Evolutionary conservation across 2,888 invertebrate genomes (phyloP).

Genomic region (Cryptosula pallasiana): DNA sequence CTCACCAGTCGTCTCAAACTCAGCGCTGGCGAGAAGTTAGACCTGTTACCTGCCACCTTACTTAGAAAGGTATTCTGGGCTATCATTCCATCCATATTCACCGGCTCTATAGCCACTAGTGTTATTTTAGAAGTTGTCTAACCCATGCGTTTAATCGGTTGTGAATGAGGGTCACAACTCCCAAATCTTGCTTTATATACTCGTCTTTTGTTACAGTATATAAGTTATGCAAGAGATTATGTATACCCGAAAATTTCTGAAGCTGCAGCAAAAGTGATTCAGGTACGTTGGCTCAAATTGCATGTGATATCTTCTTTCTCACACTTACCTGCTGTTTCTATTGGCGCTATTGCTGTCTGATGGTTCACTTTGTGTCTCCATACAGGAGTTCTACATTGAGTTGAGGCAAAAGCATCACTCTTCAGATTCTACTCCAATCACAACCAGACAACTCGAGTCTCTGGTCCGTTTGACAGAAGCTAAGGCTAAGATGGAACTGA

Average conservation of each 20-base stretch:
- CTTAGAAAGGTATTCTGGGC: slow-evolving; percentile 63
- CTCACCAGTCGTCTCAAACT: slow-evolving; percentile 62
- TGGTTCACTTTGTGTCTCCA: neutral
- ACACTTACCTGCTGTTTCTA: too few species aligned
- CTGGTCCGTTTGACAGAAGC: slow-evolving; percentile 77
- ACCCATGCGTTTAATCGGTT: too few species aligned
- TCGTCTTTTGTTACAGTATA: slow-evolving; percentile 62
- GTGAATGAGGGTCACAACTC: too few species aligned
- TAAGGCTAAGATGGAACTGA: slow-evolving; percentile 77
- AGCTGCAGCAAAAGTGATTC: slow-evolving; percentile 64
- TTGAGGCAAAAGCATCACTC: slow-evolving; percentile 65
- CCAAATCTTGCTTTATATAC: too few species aligned
- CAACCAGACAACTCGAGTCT: slow-evolving; percentile 81
- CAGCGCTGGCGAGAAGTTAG: slow-evolving; percentile 61
- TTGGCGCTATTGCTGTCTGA: too few species aligned
- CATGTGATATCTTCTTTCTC: too few species aligned
- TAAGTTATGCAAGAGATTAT: slow-evolving; percentile 82
- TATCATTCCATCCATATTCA: neutral
- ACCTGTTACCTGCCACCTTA: slow-evolving; percentile 69
- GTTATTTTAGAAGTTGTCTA: too few species aligned
- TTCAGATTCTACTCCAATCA: slow-evolving; percentile 71
- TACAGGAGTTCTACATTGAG: slow-evolving; percentile 76
- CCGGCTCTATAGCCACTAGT: too few species aligned
- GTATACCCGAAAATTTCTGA: slow-evolving; percentile 72
- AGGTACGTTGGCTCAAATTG: slow-evolving; percentile 34